Conservation (phyloP, 1,140 invertebrate species). For the Drosophila orosa region DNA sequence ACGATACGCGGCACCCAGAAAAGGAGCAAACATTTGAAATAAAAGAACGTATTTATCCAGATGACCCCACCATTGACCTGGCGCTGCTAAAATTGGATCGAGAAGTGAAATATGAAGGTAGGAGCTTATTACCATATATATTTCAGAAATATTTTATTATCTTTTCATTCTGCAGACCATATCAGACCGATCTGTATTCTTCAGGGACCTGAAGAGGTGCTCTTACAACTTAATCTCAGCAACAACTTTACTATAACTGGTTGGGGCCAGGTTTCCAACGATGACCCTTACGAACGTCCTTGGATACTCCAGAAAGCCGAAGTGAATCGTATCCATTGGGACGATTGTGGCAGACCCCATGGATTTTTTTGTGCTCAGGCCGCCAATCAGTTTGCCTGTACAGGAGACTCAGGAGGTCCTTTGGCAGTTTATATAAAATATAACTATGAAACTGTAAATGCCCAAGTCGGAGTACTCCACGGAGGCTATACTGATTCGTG, state of each 20-base stretch:
- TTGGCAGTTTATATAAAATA: neutral
- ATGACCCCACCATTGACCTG: neutral
- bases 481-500: neutral
- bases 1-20: neutral
- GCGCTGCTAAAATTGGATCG: neutral
- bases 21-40: neutral
- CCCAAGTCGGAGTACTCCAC: neutral
- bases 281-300: accelerated
- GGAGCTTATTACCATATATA: too few species aligned
- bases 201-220: neutral
- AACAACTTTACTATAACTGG: neutral
- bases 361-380: neutral
- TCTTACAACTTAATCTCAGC: accelerated
- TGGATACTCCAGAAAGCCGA: neutral
- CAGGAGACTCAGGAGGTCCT: neutral
- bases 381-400: neutral
- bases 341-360: neutral
- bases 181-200: slow-evolving; percentile 3
- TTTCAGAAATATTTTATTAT: neutral
- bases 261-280: neutral
- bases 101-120: neutral
- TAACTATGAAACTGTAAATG: neutral
- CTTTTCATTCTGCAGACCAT: neutral
- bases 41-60: neutral
- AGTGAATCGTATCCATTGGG: neutral